These are phyloP conservation scores for Sphyrna mokarran DNA, from an alignment of 2,113 vertebrate species.

Conservation along the genomic window DNA sequence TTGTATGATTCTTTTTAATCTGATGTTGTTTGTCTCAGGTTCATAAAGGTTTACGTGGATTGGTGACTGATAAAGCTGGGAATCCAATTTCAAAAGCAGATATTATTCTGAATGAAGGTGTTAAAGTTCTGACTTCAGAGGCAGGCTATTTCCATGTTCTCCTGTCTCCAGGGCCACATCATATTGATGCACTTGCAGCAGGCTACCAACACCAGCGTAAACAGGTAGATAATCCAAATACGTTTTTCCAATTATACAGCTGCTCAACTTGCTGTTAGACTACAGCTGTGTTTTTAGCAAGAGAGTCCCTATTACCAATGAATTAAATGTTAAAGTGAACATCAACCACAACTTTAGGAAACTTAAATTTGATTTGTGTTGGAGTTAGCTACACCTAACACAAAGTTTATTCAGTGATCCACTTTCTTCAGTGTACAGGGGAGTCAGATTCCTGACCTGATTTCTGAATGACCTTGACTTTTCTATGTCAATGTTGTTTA, in stretches of 20 bases:
- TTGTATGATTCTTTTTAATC: neutral
- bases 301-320: neutral
- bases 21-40: constrained; percentile 58
- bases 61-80: constrained; percentile 80
- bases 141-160: constrained; percentile 86
- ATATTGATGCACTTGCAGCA: constrained; percentile 75
- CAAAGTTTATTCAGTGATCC: neutral
- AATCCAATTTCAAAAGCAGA: constrained; percentile 78
- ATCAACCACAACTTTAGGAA: neutral
- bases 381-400: no score
- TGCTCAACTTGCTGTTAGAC: constrained; percentile 1
- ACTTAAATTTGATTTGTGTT: neutral
- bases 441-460: neutral
- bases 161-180: constrained; percentile 80
- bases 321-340: neutral
- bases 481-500: neutral
- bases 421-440: no score
- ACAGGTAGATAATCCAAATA: constrained; percentile 57
- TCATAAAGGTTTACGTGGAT: constrained; percentile 85
- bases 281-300: neutral
- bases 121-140: constrained; percentile 68
- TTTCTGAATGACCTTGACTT: neutral
- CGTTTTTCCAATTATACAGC: neutral
- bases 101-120: constrained; percentile 74
- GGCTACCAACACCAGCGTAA: constrained; percentile 83